These are phyloP conservation scores for Ranitomeya imitator DNA, from an alignment of 2,113 vertebrate genomes.

Conservation along the genomic window DNA sequence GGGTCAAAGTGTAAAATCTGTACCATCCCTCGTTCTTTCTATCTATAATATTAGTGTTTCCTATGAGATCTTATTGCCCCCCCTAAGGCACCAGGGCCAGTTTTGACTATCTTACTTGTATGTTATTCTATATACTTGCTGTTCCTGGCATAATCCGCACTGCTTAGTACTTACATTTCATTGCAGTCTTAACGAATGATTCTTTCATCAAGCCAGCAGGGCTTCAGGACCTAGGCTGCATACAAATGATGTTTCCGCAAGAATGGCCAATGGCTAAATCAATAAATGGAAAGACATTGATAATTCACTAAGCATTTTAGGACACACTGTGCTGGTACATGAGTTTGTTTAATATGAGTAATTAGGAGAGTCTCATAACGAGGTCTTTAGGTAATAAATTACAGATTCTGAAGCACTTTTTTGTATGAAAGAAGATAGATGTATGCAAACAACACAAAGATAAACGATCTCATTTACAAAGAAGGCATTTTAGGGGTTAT, in stretches of 20 bases:
- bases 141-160: background rate
- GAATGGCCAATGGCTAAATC: slow-evolving; percentile 50
- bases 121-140: background rate
- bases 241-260: slow-evolving; percentile 16
- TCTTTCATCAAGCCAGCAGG: slow-evolving; percentile 20
- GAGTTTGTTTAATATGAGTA: slow-evolving; percentile 35
- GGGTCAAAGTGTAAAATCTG: too few species aligned
- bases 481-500: background rate
- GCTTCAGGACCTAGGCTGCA: fast-evolving
- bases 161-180: slow-evolving; percentile 33
- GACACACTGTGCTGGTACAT: background rate
- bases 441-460: background rate
- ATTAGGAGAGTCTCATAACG: slow-evolving; percentile 50
- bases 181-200: slow-evolving; percentile 31
- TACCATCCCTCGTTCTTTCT: too few species aligned
- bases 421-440: background rate
- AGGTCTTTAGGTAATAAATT: slow-evolving; percentile 48
- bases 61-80: background rate
- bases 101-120: background rate
- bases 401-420: slow-evolving; percentile 18
- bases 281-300: slow-evolving; percentile 16
- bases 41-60: background rate
- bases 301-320: background rate
- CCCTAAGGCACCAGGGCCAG: background rate
- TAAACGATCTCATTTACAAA: background rate